Evolutionary conservation across 1,140 invertebrate species (phyloP).

Genomic region (Caerostris extrusa): DNA sequence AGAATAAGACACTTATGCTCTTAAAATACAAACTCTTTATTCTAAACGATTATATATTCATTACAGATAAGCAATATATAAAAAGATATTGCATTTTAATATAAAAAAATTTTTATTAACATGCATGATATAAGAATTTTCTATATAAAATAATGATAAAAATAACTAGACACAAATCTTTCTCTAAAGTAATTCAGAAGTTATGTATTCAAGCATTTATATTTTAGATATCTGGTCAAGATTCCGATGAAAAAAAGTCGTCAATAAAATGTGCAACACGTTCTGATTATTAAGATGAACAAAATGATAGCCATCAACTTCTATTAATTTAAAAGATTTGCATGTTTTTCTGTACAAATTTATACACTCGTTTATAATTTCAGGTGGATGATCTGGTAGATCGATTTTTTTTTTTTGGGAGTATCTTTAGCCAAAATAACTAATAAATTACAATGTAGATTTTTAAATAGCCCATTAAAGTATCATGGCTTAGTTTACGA

Average conservation of each 20-base stretch:
- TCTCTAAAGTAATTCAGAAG: background rate
- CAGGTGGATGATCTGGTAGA: constrained; percentile 36
- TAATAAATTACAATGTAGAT: constrained; percentile 86
- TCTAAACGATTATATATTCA: no score
- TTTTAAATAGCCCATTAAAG: constrained; percentile 35
- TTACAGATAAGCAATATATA: no score
- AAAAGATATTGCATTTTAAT: no score
- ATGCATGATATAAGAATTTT: no score
- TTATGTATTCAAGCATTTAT: background rate
- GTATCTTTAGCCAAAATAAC: constrained; percentile 87
- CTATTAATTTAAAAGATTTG: constrained; percentile 85
- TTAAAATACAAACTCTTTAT: no score
- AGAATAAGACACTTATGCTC: no score
- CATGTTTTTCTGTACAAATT: constrained; percentile 78
- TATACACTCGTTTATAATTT: constrained; percentile 70
- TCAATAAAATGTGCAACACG: constrained; percentile 83
- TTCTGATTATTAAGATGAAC: constrained; percentile 89
- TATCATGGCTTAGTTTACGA: constrained; percentile 52
- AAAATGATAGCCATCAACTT: constrained; percentile 91
- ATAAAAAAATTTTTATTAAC: no score
- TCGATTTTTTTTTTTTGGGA: no score
- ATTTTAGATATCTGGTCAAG: background rate
- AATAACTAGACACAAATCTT: no score
- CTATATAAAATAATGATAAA: no score
- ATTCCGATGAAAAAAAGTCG: constrained; percentile 78